These are phyloP conservation scores for Hydrozoanthus gracilis DNA, from an alignment of 92 coral and sea anemone species.

Conservation along the genomic window DNA sequence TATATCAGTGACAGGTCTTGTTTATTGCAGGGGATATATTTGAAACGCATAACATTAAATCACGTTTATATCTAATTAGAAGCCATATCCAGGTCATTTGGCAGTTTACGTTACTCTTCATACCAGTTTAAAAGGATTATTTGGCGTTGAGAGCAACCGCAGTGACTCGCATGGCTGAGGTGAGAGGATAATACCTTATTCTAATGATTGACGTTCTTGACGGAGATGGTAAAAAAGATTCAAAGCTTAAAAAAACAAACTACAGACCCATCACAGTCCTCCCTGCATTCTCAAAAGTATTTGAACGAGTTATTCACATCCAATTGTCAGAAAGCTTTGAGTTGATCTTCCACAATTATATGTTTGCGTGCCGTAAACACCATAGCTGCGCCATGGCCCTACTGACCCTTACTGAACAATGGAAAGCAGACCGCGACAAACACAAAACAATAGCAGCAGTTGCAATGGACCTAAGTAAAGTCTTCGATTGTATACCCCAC, in stretches of 20 bases:
- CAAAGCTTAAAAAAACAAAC: neutral
- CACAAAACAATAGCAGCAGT: neutral
- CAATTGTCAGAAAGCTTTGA: neutral
- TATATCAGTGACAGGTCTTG: too few relatives aligned
- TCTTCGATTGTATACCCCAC: neutral
- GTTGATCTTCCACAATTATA: neutral
- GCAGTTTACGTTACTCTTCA: too few relatives aligned
- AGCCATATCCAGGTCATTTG: too few relatives aligned
- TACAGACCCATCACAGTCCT: slow-evolving; percentile 10
- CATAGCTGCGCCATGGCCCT: too few relatives aligned
- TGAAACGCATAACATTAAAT: too few relatives aligned
- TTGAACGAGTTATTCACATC: slow-evolving; percentile 1
- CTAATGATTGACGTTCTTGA: neutral
- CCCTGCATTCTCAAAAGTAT: slow-evolving; percentile 5
- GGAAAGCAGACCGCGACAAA: too few relatives aligned
- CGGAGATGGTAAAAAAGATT: neutral
- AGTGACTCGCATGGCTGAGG: neutral
- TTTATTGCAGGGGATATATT: too few relatives aligned
- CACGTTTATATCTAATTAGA: too few relatives aligned
- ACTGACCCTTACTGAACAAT: too few relatives aligned
- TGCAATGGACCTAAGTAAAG: slow-evolving; percentile 11
- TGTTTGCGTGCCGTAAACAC: neutral
- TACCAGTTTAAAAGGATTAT: neutral
- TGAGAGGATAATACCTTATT: neutral
- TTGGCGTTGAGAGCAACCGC: neutral